These are phyloP conservation scores for Anthophora plumipes DNA, from an alignment of 2,888 invertebrate genomes.

Conservation along the genomic window DNA sequence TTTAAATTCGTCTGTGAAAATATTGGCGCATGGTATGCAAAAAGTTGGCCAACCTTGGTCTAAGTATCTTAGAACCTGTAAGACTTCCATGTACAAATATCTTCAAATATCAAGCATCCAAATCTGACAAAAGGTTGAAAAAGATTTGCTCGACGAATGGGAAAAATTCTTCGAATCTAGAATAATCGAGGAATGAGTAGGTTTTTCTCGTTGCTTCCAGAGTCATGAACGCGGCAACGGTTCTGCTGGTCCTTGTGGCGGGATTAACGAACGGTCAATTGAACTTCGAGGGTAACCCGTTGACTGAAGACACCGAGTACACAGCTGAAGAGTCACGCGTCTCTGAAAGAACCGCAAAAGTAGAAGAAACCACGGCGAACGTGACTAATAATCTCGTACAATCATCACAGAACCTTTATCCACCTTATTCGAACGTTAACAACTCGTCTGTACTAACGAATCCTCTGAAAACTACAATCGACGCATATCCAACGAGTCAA, in stretches of 20 bases:
- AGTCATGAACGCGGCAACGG: slow-evolving; percentile 58
- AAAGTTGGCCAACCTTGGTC: too few relatives aligned
- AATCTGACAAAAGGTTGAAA: too few relatives aligned
- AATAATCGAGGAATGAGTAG: neutral
- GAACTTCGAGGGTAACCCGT: slow-evolving; percentile 81
- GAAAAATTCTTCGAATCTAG: neutral
- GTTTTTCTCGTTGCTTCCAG: slow-evolving; percentile 58
- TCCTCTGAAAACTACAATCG: neutral
- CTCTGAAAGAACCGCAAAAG: slow-evolving; percentile 65
- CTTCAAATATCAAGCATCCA: too few relatives aligned
- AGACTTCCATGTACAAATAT: too few relatives aligned
- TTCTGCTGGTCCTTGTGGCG: slow-evolving; percentile 53
- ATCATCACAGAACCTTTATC: slow-evolving; percentile 66
- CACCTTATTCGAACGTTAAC: slow-evolving; percentile 13
- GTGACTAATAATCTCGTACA: slow-evolving; percentile 20
- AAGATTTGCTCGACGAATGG: too few relatives aligned
- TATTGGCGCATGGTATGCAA: too few relatives aligned
- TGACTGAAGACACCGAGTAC: slow-evolving; percentile 80
- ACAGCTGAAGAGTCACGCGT: slow-evolving; percentile 79
- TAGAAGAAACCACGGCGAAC: slow-evolving; percentile 56
- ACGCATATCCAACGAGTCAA: neutral
- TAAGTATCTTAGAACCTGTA: too few relatives aligned
- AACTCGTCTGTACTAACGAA: neutral
- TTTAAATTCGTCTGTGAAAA: too few relatives aligned
- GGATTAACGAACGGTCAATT: slow-evolving; percentile 71